A percentile compares a stretch with the other conserved stretches of the same genome.
Evolutionary conservation across 2,888 invertebrate species (phyloP).

Genomic region (Cephus nigrinus): DNA sequence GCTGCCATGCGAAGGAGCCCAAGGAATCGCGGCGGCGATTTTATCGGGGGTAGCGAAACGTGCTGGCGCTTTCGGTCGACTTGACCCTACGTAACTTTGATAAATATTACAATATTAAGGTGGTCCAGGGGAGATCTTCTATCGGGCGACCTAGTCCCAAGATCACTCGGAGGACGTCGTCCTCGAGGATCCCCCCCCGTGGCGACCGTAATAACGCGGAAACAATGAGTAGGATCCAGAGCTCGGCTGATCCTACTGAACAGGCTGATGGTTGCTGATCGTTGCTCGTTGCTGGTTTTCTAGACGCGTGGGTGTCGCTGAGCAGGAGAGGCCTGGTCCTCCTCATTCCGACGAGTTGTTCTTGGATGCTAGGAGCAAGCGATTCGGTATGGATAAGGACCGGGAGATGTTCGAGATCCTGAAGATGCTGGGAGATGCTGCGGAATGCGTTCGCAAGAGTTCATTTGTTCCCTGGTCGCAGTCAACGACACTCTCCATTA

Average conservation of each 20-base stretch:
- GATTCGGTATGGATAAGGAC: conserved; percentile 31
- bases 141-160: conserved; percentile 2
- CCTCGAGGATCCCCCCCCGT: background rate
- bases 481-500: too few species aligned
- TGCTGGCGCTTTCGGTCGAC: background rate
- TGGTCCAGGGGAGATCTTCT: background rate
- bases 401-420: conserved; percentile 21
- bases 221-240: background rate
- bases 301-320: background rate
- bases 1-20: too few species aligned
- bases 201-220: background rate
- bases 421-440: conserved; percentile 16
- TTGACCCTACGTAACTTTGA: too few species aligned
- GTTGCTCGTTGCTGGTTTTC: too few species aligned
- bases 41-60: background rate
- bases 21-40: background rate
- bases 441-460: conserved; percentile 31
- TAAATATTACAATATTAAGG: too few species aligned
- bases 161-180: conserved; percentile 5
- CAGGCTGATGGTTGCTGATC: background rate
- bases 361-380: conserved; percentile 21
- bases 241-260: background rate
- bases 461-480: too few species aligned
- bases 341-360: background rate
- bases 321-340: background rate